phyloP scores from a whole-genome alignment of 1,140 invertebrate species.

The Drosophila oshimai region DNA sequence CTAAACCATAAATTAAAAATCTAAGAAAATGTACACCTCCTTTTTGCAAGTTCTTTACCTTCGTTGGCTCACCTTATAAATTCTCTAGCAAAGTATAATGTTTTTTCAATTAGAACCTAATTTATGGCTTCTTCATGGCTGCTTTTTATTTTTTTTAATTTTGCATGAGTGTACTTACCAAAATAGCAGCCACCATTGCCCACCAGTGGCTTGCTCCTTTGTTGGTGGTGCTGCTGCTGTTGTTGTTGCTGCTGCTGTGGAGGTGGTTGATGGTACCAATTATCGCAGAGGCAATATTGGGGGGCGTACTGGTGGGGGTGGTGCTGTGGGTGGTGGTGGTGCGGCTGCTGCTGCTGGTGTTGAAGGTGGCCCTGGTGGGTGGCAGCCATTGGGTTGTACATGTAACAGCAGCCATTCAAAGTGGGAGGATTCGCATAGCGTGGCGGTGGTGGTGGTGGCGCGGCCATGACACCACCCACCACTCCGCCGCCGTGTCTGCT shows the following conservation, averaged over 20 bases:
- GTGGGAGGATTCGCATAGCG: constrained; percentile 47
- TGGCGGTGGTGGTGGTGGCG: constrained; percentile 38
- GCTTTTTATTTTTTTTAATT: too few relatives aligned
- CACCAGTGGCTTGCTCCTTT: constrained; percentile 55
- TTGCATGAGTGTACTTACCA: constrained; percentile 61
- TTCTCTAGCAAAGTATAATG: neutral
- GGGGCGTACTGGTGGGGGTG: constrained; percentile 48
- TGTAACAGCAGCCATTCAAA: constrained; percentile 65
- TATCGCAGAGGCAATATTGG: constrained; percentile 65
- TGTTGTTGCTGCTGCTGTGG: constrained; percentile 46
- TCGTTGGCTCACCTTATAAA: neutral
- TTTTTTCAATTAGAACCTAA: constrained; percentile 20
- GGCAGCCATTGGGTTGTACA: constrained; percentile 53
- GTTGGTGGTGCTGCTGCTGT: constrained; percentile 43
- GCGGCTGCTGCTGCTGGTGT: constrained; percentile 1
- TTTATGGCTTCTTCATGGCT: constrained; percentile 21
- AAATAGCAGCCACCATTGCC: constrained; percentile 74
- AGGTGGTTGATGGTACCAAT: constrained; percentile 71
- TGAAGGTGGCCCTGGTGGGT: constrained; percentile 5
- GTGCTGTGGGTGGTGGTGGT: constrained; percentile 4
- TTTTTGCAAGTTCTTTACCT: neutral
- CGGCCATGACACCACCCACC: constrained; percentile 4
- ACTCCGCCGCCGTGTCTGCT: constrained; percentile 49
- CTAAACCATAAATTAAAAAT: neutral
- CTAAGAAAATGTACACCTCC: neutral